Evolutionary conservation across 2,113 vertebrate genomes (phyloP), one percentile per base, ranked within the genome.

Genomic region (Entomyzon cyanotis): DNA sequence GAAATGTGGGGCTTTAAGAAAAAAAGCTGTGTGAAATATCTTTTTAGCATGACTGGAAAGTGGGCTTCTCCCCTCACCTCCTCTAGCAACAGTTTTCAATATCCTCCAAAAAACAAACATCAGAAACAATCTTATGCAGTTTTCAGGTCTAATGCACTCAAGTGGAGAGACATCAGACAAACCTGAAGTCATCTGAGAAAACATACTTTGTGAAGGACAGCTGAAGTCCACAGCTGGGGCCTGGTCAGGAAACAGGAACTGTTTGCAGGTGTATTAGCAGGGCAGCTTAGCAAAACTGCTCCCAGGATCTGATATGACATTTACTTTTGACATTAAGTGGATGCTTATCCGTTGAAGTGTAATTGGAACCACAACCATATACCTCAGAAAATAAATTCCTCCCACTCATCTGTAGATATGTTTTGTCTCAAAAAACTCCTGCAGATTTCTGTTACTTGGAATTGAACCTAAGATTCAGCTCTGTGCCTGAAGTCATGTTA

Each of bases 301-400:
- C 53, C 52, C 62, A 68, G 53, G 65, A 56, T 79, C 31, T 44
- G 47, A 31, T 2, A 3, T 4, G 2, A 47, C 16, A 23, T 83
- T 83, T 94, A 69, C 55, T 55, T 71, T 84, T 77, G 52, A 82
- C 58, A 78, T 68, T 76, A 91, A 65, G 33, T 58, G n/a, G 87
- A 69, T 88, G 67, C 25, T 76, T 88, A 28, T 27, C 31, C n/a
- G 13, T 1, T 83, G 55, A 93, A 73, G 25, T 83, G 21, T 85
- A 83, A 83, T 60, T 79, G 42, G 53, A 92, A 68, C 41, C 3
- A 10, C 65, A 69, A 58, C 37, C 58, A 20, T 53, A 41, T 27
- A 87, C 2, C 14, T 30, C 55, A 78, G 49, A 82, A 82, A 80
- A 87, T 33, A 91, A 79, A 87, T 69, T 83, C 33, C 44, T 90